Evolutionary conservation across 2,888 invertebrate genomes (phyloP).

Genomic region (Plusia festucae): DNA sequence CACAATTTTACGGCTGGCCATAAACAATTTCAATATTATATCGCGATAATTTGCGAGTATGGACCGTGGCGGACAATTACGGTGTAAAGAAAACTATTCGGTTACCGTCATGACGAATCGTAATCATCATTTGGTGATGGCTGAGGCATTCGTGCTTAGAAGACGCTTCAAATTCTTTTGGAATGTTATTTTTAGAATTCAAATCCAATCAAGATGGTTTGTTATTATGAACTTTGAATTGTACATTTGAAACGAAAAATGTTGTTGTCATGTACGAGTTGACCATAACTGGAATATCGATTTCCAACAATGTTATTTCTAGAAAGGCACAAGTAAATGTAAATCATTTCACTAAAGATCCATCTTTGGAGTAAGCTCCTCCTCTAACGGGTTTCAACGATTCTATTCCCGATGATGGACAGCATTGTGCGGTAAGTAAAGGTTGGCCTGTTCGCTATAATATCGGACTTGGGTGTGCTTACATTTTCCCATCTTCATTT

Average conservation of each 20-base stretch:
- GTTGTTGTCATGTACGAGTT: background rate
- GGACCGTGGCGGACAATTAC: slow-evolving; percentile 67
- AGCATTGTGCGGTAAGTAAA: slow-evolving; percentile 77
- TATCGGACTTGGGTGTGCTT: slow-evolving; percentile 57
- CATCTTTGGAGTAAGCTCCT: slow-evolving; percentile 51
- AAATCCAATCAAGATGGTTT: slow-evolving; percentile 23
- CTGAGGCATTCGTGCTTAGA: slow-evolving; percentile 62
- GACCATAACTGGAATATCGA: slow-evolving; percentile 27
- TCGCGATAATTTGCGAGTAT: slow-evolving; percentile 70
- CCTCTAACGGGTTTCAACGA: slow-evolving; percentile 75
- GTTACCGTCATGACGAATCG: slow-evolving; percentile 78
- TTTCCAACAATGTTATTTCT: slow-evolving; percentile 32
- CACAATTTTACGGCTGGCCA: slow-evolving; percentile 54
- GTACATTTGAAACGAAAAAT: slow-evolving; percentile 14
- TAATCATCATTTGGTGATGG: slow-evolving; percentile 70
- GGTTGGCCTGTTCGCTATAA: slow-evolving; percentile 63
- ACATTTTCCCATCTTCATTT: slow-evolving; percentile 62
- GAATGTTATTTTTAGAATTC: slow-evolving; percentile 32
- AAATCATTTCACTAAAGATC: slow-evolving; percentile 56
- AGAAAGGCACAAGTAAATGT: slow-evolving; percentile 47
- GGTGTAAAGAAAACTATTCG: slow-evolving; percentile 64
- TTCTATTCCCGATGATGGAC: slow-evolving; percentile 78
- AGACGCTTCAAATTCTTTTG: slow-evolving; percentile 45
- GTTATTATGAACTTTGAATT: slow-evolving; percentile 5
- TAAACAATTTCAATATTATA: slow-evolving; percentile 65